Evolutionary conservation across 2,888 invertebrate species (phyloP), one percentile per base, ranked within the genome.

Genomic region (Tholera decimalis): DNA sequence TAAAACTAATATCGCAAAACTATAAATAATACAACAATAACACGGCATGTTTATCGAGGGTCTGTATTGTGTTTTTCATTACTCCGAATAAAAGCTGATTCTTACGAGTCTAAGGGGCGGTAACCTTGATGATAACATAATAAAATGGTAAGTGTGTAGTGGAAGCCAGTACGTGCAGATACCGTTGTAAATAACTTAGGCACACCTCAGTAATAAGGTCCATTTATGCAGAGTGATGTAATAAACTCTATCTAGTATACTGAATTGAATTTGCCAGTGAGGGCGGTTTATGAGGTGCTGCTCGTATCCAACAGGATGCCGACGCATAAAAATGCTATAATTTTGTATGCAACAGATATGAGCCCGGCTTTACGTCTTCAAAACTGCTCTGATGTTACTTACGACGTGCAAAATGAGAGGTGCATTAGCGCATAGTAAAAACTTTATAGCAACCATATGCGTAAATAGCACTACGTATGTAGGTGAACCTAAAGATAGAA

Each of bases 311-410:
- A 81, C 84, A 84, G 85, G 86, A 85, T 86, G 87, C 85, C 80
- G 83, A 85, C 83, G 81, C 89, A 89, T 93, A 93, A 93, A 93
- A 93, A 89, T 89, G 90, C 87, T 80, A 85, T 92, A 89, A 92
- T 91, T 91, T 87, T 83, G 86, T 88, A 91, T 91, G 91, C 91
- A 91, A 91, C 91, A 90, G 89, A 89, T 89, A 91, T 88, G 87
- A 84, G 76, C 75, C 70, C 50, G 69, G 75, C 80, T 92, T 89
- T 88, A 89, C 82, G 86, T 82, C 82, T 63, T 57, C 50, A 46
- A 20, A 61, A 64, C 62, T 61, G 67, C 60, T 71, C 79, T 64
- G 71, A 58, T 63, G 76, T 79, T 80, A 82, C 64, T 74, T 66
- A 60, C 51, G 56, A 75, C 57, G 76, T 75, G 62, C 59, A 53